These are phyloP conservation scores for Parnassius apollo DNA, from an alignment of 2,888 invertebrate species.

Conservation along the genomic window DNA sequence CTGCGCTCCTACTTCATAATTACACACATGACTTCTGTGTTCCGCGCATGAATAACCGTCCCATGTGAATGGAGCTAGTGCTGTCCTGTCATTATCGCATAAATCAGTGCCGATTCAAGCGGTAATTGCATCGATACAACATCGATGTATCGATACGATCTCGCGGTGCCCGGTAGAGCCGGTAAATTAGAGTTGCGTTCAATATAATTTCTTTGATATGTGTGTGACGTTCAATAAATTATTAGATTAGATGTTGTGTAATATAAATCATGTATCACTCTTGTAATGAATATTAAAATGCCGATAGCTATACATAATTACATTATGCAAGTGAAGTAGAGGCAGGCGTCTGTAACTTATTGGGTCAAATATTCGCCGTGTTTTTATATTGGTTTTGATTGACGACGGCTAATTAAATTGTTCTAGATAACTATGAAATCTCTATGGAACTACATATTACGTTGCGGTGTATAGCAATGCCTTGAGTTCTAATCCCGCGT, in stretches of 20 bases:
- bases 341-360: slow-evolving; percentile 17
- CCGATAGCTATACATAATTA: slow-evolving; percentile 35
- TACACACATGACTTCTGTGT: slow-evolving; percentile 52
- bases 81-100: slow-evolving; percentile 67
- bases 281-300: slow-evolving; percentile 43
- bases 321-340: slow-evolving; percentile 4
- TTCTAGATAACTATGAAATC: too few relatives aligned
- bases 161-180: slow-evolving; percentile 35
- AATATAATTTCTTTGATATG: slow-evolving; percentile 62
- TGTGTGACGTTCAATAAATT: slow-evolving; percentile 60
- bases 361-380: slow-evolving; percentile 11
- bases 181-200: slow-evolving; percentile 51
- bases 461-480: too few relatives aligned
- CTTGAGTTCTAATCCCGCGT: too few relatives aligned
- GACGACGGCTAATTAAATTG: too few relatives aligned
- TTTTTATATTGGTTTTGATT: slow-evolving; percentile 7
- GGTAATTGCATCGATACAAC: slow-evolving; percentile 56
- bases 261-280: slow-evolving; percentile 45
- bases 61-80: slow-evolving; percentile 43
- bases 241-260: slow-evolving; percentile 44
- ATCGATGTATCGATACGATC: slow-evolving; percentile 51
- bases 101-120: slow-evolving; percentile 64
- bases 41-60: slow-evolving; percentile 45
- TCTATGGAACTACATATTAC: too few relatives aligned
- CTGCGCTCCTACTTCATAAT: slow-evolving; percentile 32